A percentile compares a stretch with the other conserved stretches of the same genome.
Evolutionary conservation across 2,113 vertebrate genomes (phyloP).

Genomic region (Ancistrus triradiatus): DNA sequence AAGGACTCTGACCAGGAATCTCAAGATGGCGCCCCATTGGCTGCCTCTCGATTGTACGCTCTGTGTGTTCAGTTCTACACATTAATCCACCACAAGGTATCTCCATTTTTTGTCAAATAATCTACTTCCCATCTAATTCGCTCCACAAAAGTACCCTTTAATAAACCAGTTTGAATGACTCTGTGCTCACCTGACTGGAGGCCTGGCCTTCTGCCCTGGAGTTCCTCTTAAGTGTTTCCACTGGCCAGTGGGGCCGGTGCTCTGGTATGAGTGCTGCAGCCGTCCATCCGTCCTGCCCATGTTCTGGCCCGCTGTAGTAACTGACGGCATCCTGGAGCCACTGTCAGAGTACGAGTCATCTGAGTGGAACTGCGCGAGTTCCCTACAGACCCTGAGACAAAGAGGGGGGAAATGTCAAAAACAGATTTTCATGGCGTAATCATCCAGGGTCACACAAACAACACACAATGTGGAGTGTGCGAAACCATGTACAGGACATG

Average conservation of each 20-base stretch:
- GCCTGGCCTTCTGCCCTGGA: slow-evolving; percentile 89
- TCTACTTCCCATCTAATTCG: too few species aligned
- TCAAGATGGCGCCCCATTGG: too few species aligned
- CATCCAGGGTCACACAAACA: too few species aligned
- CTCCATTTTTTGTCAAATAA: too few species aligned
- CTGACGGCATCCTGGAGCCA: slow-evolving; percentile 90
- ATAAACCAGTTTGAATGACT: not conserved
- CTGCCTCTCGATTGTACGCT: too few species aligned
- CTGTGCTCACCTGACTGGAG: slow-evolving; percentile 78
- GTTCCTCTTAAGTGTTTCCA: slow-evolving; percentile 74
- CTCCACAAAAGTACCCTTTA: too few species aligned
- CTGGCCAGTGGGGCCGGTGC: slow-evolving; percentile 58
- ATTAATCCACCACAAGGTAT: too few species aligned
- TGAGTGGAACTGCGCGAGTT: slow-evolving; percentile 94
- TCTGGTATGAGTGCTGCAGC: slow-evolving; percentile 77
- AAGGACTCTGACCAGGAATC: too few species aligned
- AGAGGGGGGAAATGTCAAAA: slow-evolving; percentile 23
- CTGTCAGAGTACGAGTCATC: slow-evolving; percentile 98
- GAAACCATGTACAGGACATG: too few species aligned
- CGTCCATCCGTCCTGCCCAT: slow-evolving; percentile 79
- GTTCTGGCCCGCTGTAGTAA: slow-evolving; percentile 84
- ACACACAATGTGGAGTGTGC: too few species aligned
- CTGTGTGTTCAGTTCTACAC: too few species aligned
- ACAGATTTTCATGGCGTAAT: too few species aligned
- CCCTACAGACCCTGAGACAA: slow-evolving; percentile 79